Base-by-base conservation (phyloP, 2,888 invertebrate species). In the Ichneumoninae sp. region DNA sequence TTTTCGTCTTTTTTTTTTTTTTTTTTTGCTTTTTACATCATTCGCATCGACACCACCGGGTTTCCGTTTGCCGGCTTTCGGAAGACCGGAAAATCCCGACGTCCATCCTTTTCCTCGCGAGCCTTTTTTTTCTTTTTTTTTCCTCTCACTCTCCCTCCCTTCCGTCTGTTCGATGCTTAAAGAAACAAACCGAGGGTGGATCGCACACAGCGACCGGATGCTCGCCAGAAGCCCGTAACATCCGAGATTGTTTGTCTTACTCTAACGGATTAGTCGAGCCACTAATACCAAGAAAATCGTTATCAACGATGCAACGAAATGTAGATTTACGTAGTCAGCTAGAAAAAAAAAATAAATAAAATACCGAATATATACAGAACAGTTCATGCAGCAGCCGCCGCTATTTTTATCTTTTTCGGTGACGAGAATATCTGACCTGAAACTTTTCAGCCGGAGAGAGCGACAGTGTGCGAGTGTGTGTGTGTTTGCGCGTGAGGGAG, bases 391-490 rank as follows among this genome's bases (percentile, higher is more conserved):
- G 60, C 30, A 30, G 60, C 60, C 30, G 54, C 22, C 19, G 3
- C 3, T 54, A 22, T 54, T 19, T 54, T 54, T 54, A 40, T 54
- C 22, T 19, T 36, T 30, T 73, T 65, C 44, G 69, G 50, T 30
- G 70, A 79, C 70, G 71, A 85, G 79, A 85, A 85, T 85, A 85
- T 76, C 85, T 82, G 85, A 85, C 85, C 85, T 82, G 75, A 82
- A 82, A 82, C 60, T 82, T 73, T 76, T 66, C 84, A 81, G 63
- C 78, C 63, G 78, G 50, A 47, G 63, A 57, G 2, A 3, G 26
- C 22, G 13, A 47, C 13, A 4, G 44, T 47, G 44, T 47, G 13
- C 3, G 13, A 0, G 44, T 52, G 6, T 52, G 19, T 52, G 44
- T 40, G 40, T 6, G 6, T 33, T 33, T 5, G 33, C 5, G 33